Percentiles rank a stretch among this genome's conserved stretches.
These are phyloP conservation scores for Acipenser ruthenus DNA, from an alignment of 2,797 vertebrate species.

Conservation along the genomic window DNA sequence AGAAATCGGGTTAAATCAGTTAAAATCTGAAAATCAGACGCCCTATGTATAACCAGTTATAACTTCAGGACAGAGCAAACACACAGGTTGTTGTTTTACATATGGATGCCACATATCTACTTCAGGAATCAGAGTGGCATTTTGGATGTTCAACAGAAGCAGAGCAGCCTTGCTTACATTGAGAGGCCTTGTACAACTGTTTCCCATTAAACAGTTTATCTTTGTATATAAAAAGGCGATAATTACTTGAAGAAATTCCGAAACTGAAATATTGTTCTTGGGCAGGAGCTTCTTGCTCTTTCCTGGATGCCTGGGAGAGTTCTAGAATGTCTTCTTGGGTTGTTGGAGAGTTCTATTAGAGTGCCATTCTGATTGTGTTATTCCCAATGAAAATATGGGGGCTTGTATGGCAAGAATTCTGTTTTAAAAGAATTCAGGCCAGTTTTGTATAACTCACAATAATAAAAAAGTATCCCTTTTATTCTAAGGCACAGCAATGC, in stretches of 20 bases:
- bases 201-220: neutral
- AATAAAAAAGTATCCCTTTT: too few relatives aligned
- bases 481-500: too few relatives aligned
- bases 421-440: too few relatives aligned
- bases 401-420: too few relatives aligned
- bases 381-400: too few relatives aligned
- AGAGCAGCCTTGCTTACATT: neutral
- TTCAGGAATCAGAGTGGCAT: conserved; percentile 13
- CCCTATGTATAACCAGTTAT: neutral
- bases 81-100: conserved; percentile 15
- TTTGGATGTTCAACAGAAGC: conserved; percentile 12
- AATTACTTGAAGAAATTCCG: neutral
- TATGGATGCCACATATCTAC: conserved; percentile 13
- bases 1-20: too few relatives aligned
- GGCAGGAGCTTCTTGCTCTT: neutral
- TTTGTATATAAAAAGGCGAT: conserved; percentile 4
- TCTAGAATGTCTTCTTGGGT: too few relatives aligned
- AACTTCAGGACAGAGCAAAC: conserved; percentile 8
- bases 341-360: too few relatives aligned
- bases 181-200: conserved; percentile 5
- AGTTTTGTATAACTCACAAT: too few relatives aligned
- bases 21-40: too few relatives aligned
- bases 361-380: too few relatives aligned
- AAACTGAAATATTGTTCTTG: neutral
- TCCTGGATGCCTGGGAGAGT: too few relatives aligned